phyloP scores from a whole-genome alignment of 2,888 invertebrate genomes.

The Sarcophaga caerulescens region DNA sequence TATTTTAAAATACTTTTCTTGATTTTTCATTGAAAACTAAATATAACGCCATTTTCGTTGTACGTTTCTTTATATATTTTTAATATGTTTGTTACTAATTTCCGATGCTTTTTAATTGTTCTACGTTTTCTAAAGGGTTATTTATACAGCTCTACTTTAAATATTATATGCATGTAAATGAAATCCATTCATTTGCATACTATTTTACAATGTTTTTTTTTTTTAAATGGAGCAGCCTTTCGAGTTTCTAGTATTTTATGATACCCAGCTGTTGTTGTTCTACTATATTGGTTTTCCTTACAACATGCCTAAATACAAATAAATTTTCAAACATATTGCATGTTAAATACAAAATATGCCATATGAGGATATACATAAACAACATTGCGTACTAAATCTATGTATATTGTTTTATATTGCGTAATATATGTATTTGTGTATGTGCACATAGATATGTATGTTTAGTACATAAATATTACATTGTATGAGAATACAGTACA shows the following conservation, averaged over 20 bases:
- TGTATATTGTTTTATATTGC: background rate
- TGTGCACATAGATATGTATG: background rate
- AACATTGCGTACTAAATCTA: background rate
- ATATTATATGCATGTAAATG: slow-evolving; percentile 24
- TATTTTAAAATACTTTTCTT: background rate
- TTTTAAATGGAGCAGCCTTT: too few relatives aligned
- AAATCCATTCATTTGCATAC: slow-evolving; percentile 44
- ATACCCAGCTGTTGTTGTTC: background rate
- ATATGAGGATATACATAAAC: background rate
- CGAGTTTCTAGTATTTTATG: background rate
- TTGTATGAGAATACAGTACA: background rate
- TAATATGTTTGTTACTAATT: too few relatives aligned
- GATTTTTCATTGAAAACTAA: background rate
- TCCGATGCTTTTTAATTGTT: background rate
- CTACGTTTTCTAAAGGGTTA: slow-evolving; percentile 2
- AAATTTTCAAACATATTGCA: background rate
- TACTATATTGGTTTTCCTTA: background rate
- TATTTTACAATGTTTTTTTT: background rate
- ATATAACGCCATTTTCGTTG: background rate
- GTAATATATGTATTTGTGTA: background rate
- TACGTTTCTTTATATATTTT: too few relatives aligned
- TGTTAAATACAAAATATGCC: background rate
- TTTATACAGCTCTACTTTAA: background rate
- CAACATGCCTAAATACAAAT: background rate
- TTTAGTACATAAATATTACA: too few relatives aligned